Base-by-base conservation (phyloP, 1,140 invertebrate genomes). In the Apis florea region DNA sequence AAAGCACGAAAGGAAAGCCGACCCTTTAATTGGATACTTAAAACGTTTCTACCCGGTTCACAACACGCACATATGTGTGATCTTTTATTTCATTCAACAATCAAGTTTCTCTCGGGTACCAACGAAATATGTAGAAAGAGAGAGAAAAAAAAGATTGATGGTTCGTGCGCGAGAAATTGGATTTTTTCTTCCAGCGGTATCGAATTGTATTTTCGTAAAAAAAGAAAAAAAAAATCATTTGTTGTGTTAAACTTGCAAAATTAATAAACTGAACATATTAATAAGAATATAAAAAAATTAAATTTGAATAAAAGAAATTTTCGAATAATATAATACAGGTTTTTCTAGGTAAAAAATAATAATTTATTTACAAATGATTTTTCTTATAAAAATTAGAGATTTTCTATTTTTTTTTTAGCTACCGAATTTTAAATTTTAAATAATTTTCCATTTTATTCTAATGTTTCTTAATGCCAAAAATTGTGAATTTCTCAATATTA, bases 1-100 rank as follows among this genome's bases (percentile, higher is more conserved):
- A 89, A 88, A 67, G 77, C 69, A 75, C 63, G 77, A 66, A 79
- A 59, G 59, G 78, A 68, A 70, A 86, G 79, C 54, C 58, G 74
- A 56, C 54, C 74, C 58, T 69, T 78, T 82, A 75, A 83, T 82
- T 82, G 80, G 80, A 64, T 78, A 82, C 66, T 78, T 70, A 64
- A 78, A 75, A 82, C 80, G 51, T 66, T 70, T 31, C 21, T 58
- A 56, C 21, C 61, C 56, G 56, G 17, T 47, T 11, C 56, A 40
- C 31, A 26, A 21, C 79, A 82, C 64, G 79, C 79, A 77, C 66
- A 31, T 56, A 59, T 49, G 31, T 2, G 10, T 9, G 24, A 53
- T 70, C 53, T 74, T 67, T 74, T 80, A 80, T 80, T 74, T 80
- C 58, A 74, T 67, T 80, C 63, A 13, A 82, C 63, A 77, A 63